phyloP scores from a whole-genome alignment of 2,797 vertebrate species.

The Phataginus tricuspis region DNA sequence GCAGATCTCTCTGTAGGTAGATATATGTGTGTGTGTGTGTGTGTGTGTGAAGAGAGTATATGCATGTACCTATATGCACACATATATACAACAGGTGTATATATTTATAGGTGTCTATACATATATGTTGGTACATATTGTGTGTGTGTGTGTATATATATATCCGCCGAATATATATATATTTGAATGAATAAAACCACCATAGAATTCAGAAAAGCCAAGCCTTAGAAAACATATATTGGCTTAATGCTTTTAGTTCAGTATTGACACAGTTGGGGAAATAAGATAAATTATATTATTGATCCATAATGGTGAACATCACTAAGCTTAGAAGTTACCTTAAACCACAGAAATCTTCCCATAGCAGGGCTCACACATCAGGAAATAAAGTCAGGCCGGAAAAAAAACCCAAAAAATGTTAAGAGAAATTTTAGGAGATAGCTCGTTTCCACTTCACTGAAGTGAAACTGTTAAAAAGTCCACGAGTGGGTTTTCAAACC shows the following conservation, averaged over 20 bases:
- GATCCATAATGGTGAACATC: conserved; percentile 8
- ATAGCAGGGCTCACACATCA: not conserved
- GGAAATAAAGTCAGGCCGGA: not conserved
- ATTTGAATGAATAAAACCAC: conserved; percentile 8
- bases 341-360: not conserved
- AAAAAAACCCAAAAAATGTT: not conserved
- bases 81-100: not conserved
- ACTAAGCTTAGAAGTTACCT: conserved; percentile 3
- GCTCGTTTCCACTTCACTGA: not conserved
- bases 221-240: not conserved
- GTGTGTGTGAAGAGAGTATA: not conserved
- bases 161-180: no score
- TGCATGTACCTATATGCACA: not conserved
- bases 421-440: not conserved
- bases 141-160: not conserved
- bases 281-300: not conserved
- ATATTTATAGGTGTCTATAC: not conserved
- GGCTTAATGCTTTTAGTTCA: conserved; percentile 1
- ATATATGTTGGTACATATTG: not conserved
- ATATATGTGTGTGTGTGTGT: not conserved
- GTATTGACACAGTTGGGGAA: not conserved
- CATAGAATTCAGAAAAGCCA: conserved; percentile 29
- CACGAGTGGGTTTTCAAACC: not conserved
- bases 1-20: not conserved
- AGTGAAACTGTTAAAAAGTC: not conserved